Percentiles rank a stretch among this genome's conserved stretches.
phyloP scores from a whole-genome alignment of 2,797 vertebrate species.

The Garrulus glandarius region DNA sequence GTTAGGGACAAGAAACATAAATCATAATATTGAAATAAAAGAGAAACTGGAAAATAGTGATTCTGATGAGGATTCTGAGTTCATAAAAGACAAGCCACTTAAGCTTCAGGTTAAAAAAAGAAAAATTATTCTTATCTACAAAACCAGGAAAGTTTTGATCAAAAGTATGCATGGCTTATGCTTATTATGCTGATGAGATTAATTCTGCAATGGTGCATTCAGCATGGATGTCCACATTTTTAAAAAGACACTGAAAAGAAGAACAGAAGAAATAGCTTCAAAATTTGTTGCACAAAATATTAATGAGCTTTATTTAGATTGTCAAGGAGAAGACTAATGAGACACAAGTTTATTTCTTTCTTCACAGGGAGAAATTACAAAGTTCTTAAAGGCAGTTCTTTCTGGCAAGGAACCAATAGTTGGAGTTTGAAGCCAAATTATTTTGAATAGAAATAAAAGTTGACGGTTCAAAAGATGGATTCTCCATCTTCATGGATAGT shows the following conservation, averaged over 20 bases:
- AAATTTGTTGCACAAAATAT: not conserved
- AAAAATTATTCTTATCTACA: not conserved
- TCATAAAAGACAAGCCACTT: not conserved
- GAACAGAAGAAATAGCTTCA: not conserved
- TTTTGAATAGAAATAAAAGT: not conserved
- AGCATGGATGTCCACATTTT: not conserved
- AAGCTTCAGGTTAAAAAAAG: not conserved
- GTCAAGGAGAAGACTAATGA: not conserved
- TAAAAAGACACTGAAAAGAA: not conserved
- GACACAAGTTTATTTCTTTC: not conserved
- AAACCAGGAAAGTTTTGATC: not conserved
- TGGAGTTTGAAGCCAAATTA: not conserved
- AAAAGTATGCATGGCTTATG: not conserved
- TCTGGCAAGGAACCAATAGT: not conserved
- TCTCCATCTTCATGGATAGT: not conserved
- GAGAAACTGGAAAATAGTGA: not conserved
- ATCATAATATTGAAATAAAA: not conserved
- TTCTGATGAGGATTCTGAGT: not conserved
- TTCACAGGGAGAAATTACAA: not conserved
- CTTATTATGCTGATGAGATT: not conserved
- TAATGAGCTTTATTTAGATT: not conserved
- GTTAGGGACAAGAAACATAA: not conserved
- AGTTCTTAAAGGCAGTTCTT: not conserved
- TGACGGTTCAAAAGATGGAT: not conserved
- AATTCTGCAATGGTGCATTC: not conserved